Evolutionary conservation across 2,888 invertebrate genomes (phyloP).

Genomic region (Drosophila anomalipes): DNA sequence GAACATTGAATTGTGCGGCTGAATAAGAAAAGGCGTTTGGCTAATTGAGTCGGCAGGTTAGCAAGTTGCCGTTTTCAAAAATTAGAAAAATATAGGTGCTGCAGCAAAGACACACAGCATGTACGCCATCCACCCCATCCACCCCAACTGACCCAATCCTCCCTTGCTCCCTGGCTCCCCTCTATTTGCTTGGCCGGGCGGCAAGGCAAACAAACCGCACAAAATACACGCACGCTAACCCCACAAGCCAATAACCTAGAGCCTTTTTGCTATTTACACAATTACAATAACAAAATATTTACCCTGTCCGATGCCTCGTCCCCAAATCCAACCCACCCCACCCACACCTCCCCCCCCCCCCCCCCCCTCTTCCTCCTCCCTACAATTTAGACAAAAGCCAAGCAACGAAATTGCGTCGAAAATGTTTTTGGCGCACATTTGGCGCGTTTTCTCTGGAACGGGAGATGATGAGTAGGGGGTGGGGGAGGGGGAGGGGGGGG

Average conservation of each 20-base stretch:
- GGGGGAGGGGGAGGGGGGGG: neutral
- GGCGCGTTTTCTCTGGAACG: constrained; percentile 2
- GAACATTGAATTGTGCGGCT: neutral
- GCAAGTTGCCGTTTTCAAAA: constrained; percentile 47
- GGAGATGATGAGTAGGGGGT: neutral
- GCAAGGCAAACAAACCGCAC: constrained; percentile 61
- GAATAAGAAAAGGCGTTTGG: constrained; percentile 11
- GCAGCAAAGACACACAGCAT: constrained; percentile 4
- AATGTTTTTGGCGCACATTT: constrained; percentile 50
- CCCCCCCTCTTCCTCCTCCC: neutral
- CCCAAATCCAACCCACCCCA: neutral
- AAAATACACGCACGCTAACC: constrained; percentile 47
- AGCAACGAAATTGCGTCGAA: constrained; percentile 69
- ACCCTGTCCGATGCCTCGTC: constrained; percentile 3
- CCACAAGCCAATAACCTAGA: constrained; percentile 70
- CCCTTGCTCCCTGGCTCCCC: neutral
- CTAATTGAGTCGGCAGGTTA: constrained; percentile 38
- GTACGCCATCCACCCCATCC: constrained; percentile 5
- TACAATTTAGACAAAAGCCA: constrained; percentile 27
- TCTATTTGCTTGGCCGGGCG: constrained; percentile 3
- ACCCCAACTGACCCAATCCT: neutral
- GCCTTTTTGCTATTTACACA: constrained; percentile 73
- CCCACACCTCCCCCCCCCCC: neutral
- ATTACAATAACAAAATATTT: constrained; percentile 67
- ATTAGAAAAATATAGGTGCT: constrained; percentile 51